A percentile compares a stretch with the other conserved stretches of the same genome.
Evolutionary conservation across 2,888 invertebrate genomes (phyloP).

Genomic region (Erebia aethiops): DNA sequence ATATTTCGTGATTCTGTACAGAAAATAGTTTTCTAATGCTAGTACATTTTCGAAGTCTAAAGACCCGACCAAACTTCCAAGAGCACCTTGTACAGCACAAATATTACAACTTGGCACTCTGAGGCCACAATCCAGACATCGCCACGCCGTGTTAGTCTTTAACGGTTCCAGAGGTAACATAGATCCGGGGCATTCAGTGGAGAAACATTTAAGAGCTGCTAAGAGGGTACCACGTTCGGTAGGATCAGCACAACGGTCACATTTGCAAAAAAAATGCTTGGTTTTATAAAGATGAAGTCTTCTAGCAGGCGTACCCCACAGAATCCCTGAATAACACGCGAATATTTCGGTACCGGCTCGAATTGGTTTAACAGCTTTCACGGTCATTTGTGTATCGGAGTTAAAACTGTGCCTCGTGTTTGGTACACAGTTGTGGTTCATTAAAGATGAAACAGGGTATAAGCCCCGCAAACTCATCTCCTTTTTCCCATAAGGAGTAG

Average conservation of each 20-base stretch:
- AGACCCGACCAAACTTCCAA: slow-evolving; percentile 81
- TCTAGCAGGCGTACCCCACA: slow-evolving; percentile 87
- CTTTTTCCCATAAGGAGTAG: slow-evolving; percentile 68
- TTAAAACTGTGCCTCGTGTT: slow-evolving; percentile 86
- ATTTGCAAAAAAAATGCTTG: slow-evolving; percentile 87
- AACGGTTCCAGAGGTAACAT: slow-evolving; percentile 83
- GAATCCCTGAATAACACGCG: slow-evolving; percentile 85
- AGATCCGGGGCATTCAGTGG: slow-evolving; percentile 76
- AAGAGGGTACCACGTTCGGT: slow-evolving; percentile 85
- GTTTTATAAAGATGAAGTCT: slow-evolving; percentile 84
- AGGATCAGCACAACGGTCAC: slow-evolving; percentile 86
- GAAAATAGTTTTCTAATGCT: slow-evolving; percentile 82
- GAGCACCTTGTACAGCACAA: slow-evolving; percentile 71
- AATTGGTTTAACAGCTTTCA: slow-evolving; percentile 84
- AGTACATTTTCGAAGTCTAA: slow-evolving; percentile 75
- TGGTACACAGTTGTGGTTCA: slow-evolving; percentile 87
- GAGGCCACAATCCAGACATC: slow-evolving; percentile 81
- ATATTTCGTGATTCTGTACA: slow-evolving; percentile 76
- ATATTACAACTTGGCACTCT: slow-evolving; percentile 78
- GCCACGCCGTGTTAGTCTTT: slow-evolving; percentile 80
- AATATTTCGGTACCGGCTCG: slow-evolving; percentile 84
- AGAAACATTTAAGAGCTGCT: slow-evolving; percentile 83
- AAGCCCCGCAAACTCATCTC: slow-evolving; percentile 84
- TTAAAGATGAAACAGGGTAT: slow-evolving; percentile 86
- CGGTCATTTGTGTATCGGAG: slow-evolving; percentile 80